These are phyloP conservation scores for Erpornis zantholeuca DNA, from an alignment of 2,113 vertebrate genomes.

Conservation along the genomic window DNA sequence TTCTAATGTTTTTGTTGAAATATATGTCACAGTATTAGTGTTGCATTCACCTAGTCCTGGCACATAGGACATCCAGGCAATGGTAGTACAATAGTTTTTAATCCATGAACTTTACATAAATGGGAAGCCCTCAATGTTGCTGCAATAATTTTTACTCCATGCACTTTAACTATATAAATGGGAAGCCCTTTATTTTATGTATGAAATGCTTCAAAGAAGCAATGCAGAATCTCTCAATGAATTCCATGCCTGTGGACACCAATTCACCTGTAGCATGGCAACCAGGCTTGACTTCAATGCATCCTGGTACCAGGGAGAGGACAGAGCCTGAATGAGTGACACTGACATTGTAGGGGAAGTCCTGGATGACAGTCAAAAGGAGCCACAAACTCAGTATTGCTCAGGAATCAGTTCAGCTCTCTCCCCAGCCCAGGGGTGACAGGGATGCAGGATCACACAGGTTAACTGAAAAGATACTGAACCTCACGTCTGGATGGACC, in stretches of 20 bases:
- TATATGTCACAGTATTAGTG: not conserved
- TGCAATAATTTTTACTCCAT: not conserved
- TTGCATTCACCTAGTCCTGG: not conserved
- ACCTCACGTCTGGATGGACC: not conserved
- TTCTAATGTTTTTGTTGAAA: not conserved
- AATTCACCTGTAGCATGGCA: not conserved
- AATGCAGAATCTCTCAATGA: not conserved
- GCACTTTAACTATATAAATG: not conserved
- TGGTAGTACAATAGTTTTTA: not conserved
- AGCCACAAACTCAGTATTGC: not conserved
- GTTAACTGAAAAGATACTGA: not conserved
- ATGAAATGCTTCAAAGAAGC: not conserved
- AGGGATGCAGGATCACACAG: not conserved
- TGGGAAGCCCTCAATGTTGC: not conserved
- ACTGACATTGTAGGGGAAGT: not conserved
- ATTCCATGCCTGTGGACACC: accelerated
- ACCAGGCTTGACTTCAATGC: not conserved
- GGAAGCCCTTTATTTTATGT: not conserved
- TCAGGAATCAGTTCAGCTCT: not conserved
- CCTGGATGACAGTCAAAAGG: not conserved
- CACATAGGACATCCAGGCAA: not conserved
- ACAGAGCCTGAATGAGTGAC: not conserved
- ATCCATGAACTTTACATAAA: not conserved
- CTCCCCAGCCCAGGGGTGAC: not conserved
- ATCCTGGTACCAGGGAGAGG: not conserved